Evolutionary conservation across 2,888 invertebrate genomes (phyloP), one percentile per base, ranked within the genome.

Genomic region (Drosophila pullipes): DNA sequence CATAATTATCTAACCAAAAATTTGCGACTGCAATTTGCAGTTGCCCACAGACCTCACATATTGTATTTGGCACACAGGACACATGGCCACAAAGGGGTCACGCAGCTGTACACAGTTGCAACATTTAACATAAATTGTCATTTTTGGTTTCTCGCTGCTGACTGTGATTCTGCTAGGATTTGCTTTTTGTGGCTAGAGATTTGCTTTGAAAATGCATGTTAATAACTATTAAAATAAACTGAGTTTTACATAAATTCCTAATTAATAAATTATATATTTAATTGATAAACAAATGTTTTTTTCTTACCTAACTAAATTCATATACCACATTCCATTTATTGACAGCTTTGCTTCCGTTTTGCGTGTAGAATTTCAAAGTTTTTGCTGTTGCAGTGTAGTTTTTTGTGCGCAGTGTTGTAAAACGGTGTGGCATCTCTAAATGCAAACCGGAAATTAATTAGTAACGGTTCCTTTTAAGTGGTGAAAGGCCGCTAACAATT

Each of bases 1-100:
- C 69, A 87, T 89, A 85, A 85, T 89, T 84, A 85, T 89, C 83
- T 86, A 87, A 82, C 85, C 87, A 74, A 70, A 85, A 74, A 84
- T 82, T 79, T 89, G 63, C 67, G 63, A 68, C 31, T 61, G 81
- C 73, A 77, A 69, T 81, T 77, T 80, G 59, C 62, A 68, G 62
- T 18, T 39, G 49, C 10, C 35, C 35, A 35, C 22, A 53, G 18
- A 31, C 13, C 53, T 11, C 28, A n/a, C 52, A 28, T 30, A 18
- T n/a, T n/a, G 30, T 31, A 10, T 52, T 10, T 30, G 28, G 5
- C 35, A 16, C 47, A 54, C 58, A 53, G 47, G 22, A 44, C 37
- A 6, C 67, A 61, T 37, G 25, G 33, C 67, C 80, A 63, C 68
- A 71, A 76, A 76, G 52, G 49, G 60, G 50, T 69, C 69, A 63